Percentiles rank a stretch among this genome's conserved stretches.
Evolutionary conservation across 2,888 invertebrate genomes (phyloP).

Genomic region (Drosophila meridiana): DNA sequence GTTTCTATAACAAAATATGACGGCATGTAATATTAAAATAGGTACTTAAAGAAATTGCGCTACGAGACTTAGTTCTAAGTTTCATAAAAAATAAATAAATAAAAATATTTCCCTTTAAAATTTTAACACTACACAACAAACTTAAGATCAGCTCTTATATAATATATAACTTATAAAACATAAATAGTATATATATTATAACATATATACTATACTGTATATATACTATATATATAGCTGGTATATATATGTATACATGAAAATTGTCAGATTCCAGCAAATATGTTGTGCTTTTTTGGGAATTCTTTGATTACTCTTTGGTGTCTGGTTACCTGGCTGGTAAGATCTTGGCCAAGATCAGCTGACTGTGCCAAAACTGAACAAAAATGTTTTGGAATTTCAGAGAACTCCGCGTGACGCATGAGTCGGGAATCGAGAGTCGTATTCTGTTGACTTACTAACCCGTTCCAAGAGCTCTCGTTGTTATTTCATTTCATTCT

Average conservation of each 20-base stretch:
- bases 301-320: background rate
- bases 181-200: too few relatives aligned
- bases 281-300: background rate
- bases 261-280: background rate
- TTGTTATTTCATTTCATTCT: background rate
- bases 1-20: background rate
- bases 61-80: background rate
- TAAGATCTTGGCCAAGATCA: constrained; percentile 25
- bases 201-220: too few relatives aligned
- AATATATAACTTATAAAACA: too few relatives aligned
- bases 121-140: background rate
- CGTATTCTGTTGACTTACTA: constrained; percentile 62
- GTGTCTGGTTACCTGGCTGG: background rate
- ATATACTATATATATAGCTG: too few relatives aligned
- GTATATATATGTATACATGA: too few relatives aligned
- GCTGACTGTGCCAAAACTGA: constrained; percentile 32
- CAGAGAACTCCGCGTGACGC: constrained; percentile 57
- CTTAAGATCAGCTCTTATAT: background rate
- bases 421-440: constrained; percentile 22
- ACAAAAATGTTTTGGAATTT: constrained; percentile 33
- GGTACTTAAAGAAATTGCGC: background rate
- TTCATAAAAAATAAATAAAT: background rate
- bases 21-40: background rate
- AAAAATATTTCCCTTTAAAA: background rate
- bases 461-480: constrained; percentile 53